Base-by-base conservation (phyloP, 1,140 invertebrate genomes). In the Rhizoglyphus robini region DNA sequence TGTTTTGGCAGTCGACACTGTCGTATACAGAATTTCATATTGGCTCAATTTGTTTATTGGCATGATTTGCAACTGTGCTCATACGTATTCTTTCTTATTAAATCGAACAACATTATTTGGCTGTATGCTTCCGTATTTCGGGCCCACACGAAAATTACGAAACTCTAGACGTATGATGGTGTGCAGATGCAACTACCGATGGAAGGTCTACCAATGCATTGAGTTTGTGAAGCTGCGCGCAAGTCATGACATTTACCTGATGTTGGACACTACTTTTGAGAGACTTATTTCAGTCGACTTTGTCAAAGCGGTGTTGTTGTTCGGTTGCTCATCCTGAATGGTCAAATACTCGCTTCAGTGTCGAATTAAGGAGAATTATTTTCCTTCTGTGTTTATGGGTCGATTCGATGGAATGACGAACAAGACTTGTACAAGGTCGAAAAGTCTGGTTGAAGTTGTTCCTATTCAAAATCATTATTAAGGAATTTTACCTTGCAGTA, bases 281-380 rank as follows among this genome's bases (percentile, higher is more conserved):
- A 82, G 90, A 69, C 75, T 90, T 64, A 66, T 96, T 0, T 73
- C 77, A 13, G 81, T 85, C 68, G 78, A 79, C 5, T 81, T 82
- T 68, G 76, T 93, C 25, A 69, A 72, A 41, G 71, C 85, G 32
- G 72, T 71, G 32, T 71, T 80, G 54, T 78, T 94, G n/a, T n/a
- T n/a, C 90, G 87, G 77, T 76, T 96, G 25, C 71, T 96, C 0
- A 84, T 97, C 38, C 85, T 96, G 88, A 38, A 86, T 86, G 8
- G 78, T 87, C 68, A 80, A 84, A 73, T 86, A 79, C 71, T 60
- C 58, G 2, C 23, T 60, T 34, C 58, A 34, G 29, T 60, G 58
- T 60, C 58, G 58, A n/a, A 60, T 60, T n/a, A 30, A 32, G 2
- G 8, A 34, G 31, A 13, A 32, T 20, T 32, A 29, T 46, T 60